Percentiles rank a stretch among this genome's conserved stretches.
phyloP scores from a whole-genome alignment of 2,113 vertebrate species.

The Cricetomys ansorgei region DNA sequence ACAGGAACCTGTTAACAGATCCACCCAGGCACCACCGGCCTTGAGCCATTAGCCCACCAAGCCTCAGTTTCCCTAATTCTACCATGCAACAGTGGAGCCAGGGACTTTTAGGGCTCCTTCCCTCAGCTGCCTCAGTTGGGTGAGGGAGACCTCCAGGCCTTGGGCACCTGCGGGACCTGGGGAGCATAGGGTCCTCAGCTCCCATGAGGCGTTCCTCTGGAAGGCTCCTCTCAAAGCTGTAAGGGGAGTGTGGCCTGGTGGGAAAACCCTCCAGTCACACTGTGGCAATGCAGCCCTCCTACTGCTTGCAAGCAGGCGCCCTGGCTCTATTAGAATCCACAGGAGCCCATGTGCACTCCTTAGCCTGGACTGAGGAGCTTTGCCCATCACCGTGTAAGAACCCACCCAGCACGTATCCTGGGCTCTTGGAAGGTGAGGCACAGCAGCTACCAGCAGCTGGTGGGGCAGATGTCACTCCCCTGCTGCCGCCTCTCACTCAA shows the following conservation, averaged over 20 bases:
- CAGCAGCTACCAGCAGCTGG: neutral
- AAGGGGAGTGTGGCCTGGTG: neutral
- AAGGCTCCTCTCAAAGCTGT: neutral
- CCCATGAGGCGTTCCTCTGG: neutral
- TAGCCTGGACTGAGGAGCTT: neutral
- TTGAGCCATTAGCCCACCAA: accelerated
- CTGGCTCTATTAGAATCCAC: neutral
- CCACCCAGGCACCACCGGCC: neutral
- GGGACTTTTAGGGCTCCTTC: neutral
- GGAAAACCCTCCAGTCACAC: neutral
- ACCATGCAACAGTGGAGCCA: neutral
- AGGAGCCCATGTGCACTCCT: neutral
- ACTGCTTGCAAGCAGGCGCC: neutral
- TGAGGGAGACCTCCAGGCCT: neutral
- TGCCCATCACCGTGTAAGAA: neutral
- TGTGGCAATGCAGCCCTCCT: no score
- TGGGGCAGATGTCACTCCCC: neutral
- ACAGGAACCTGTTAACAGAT: neutral
- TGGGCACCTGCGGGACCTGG: no score
- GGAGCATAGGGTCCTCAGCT: neutral
- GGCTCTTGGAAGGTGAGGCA: neutral
- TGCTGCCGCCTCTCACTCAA: neutral
- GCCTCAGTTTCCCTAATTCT: neutral
- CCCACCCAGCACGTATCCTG: neutral
- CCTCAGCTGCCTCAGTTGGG: neutral